These are phyloP conservation scores for Stenopsyche tienmushanensis DNA, from an alignment of 1,140 invertebrate genomes.

Conservation along the genomic window DNA sequence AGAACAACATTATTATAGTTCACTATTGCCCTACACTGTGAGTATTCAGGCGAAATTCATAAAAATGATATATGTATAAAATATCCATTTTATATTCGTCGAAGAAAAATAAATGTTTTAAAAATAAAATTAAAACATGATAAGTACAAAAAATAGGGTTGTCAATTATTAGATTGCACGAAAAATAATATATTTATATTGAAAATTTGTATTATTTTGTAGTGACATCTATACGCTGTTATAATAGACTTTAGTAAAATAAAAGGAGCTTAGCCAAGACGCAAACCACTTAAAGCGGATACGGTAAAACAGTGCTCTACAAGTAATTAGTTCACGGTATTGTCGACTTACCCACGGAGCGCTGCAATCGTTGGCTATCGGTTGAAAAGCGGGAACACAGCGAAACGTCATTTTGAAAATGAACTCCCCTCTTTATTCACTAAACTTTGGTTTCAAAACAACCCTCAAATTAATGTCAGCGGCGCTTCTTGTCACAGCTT, in stretches of 20 bases:
- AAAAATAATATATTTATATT: too few species aligned
- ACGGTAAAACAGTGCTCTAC: slow-evolving; percentile 22
- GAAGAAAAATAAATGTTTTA: too few species aligned
- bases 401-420: slow-evolving; percentile 58
- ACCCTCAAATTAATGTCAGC: neutral
- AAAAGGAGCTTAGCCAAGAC: slow-evolving; percentile 4
- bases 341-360: slow-evolving; percentile 63
- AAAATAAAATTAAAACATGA: too few species aligned
- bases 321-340: slow-evolving; percentile 21
- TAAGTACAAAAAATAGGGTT: too few species aligned
- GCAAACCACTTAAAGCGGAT: slow-evolving; percentile 9
- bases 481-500: slow-evolving; percentile 52
- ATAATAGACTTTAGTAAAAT: slow-evolving; percentile 1
- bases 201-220: too few species aligned
- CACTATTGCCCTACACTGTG: too few species aligned
- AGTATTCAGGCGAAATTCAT: too few species aligned
- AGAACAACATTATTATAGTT: slow-evolving; percentile 11
- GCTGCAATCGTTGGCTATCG: slow-evolving; percentile 62
- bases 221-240: slow-evolving; percentile 10
- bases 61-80: too few species aligned
- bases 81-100: too few species aligned
- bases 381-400: slow-evolving; percentile 66
- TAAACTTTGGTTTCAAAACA: slow-evolving; percentile 36
- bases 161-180: too few species aligned
- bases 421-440: slow-evolving; percentile 35